These are phyloP conservation scores for Limenitis camilla DNA, from an alignment of 2,888 invertebrate genomes.

Conservation along the genomic window DNA sequence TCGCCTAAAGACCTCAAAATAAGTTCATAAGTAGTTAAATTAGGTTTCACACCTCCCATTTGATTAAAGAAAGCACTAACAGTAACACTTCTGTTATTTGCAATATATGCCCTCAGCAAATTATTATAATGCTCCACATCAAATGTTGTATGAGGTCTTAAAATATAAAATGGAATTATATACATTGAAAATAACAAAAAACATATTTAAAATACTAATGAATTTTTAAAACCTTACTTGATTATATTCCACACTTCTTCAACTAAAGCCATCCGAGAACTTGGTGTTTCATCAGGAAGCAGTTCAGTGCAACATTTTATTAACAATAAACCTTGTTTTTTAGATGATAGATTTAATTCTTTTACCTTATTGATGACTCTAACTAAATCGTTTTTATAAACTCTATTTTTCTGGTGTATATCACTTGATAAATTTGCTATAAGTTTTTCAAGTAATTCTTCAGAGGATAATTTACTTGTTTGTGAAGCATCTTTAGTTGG, in stretches of 20 bases:
- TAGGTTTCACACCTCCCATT: constrained; percentile 62
- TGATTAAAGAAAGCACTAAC: constrained; percentile 59
- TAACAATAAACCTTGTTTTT: constrained; percentile 62
- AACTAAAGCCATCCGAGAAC: constrained; percentile 63
- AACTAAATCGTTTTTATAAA: constrained; percentile 62
- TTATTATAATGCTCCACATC: constrained; percentile 71
- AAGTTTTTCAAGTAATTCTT: constrained; percentile 55
- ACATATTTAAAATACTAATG: not conserved
- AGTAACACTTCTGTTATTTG: constrained; percentile 66
- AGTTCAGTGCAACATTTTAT: constrained; percentile 74
- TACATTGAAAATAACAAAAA: not conserved
- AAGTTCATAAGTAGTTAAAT: constrained; percentile 70
- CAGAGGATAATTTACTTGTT: constrained; percentile 27
- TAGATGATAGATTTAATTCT: constrained; percentile 53
- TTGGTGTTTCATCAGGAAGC: constrained; percentile 64
- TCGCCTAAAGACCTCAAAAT: constrained; percentile 74
- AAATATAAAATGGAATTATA: constrained; percentile 9
- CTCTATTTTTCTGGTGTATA: constrained; percentile 58
- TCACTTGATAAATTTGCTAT: constrained; percentile 54
- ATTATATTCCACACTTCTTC: constrained; percentile 72
- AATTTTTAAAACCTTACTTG: constrained; percentile 38
- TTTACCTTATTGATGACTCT: constrained; percentile 51
- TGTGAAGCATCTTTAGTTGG: constrained; percentile 7
- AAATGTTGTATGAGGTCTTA: constrained; percentile 54
- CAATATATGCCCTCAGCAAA: constrained; percentile 73